Base-by-base conservation (phyloP, 2,888 invertebrate species). In the Halictus ligatus region DNA sequence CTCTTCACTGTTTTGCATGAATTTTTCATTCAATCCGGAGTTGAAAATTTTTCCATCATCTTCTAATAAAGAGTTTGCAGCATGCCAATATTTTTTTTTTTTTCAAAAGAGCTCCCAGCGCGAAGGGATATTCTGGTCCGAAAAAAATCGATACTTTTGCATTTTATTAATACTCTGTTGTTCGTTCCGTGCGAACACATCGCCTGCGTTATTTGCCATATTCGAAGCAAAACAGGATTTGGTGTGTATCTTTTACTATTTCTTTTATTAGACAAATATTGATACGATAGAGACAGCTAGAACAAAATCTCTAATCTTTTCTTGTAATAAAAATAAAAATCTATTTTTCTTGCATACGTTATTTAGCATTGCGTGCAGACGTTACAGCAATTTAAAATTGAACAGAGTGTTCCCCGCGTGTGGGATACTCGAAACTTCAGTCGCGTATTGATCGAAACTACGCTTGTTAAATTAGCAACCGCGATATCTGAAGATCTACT, bases 391-490 rank as follows among this genome's bases (percentile, higher is more conserved):
- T 64, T 64, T 64, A 64, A 29, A 64, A 35, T 35, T 64, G 29
- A 35, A 64, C 35, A 5, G 64, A 64, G 15, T 8, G 35, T 64
- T 29, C 29, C 18, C 64, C 18, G 18, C 64, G 64, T 64, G 25
- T 18, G 35, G 18, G 64, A 35, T 29, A 64, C 64, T 29, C 18
- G 64, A 64, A 64, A 64, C 64, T 64, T 64, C 29, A 18, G 29
- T 18, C 29, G 18, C 29, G 64, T 64, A 64, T 64, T 29, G 64
- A 64, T 64, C 64, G 64, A 8, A 64, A 29, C 64, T 29, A 35
- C 8, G 64, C 64, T 64, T 64, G 64, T 64, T 64, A 64, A 64
- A 64, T 64, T 64, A 64, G 64, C 64, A 18, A 29, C 64, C 29
- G 64, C 64, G 64, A 64, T 64, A 64, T 29, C 64, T 64, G 29